Conservation (phyloP, 2,113 vertebrate genomes). For the Ptilorrhoa leucosticta region DNA sequence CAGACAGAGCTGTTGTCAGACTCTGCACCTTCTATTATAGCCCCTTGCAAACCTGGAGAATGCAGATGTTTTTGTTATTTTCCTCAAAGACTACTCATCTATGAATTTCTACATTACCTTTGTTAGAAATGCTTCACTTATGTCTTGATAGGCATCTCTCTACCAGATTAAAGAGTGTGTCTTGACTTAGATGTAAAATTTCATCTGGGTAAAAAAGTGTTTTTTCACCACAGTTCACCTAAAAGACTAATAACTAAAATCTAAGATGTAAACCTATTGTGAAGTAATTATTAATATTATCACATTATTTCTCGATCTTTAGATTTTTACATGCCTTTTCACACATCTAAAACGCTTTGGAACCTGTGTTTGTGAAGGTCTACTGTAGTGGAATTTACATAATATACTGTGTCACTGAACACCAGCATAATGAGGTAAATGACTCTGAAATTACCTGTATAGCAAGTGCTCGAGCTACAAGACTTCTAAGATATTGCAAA, state of each 20-base stretch:
- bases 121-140: neutral
- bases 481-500: conserved; percentile 89
- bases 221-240: neutral
- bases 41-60: neutral
- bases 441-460: conserved; percentile 81
- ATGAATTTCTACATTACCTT: neutral
- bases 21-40: neutral
- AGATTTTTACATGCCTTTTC: neutral
- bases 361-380: neutral
- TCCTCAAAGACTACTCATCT: neutral
- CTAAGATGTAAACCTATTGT: neutral
- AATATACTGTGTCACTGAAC: neutral
- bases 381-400: neutral
- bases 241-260: neutral
- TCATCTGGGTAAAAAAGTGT: neutral
- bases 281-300: neutral
- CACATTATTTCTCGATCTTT: neutral
- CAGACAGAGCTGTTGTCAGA: neutral
- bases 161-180: neutral
- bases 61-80: neutral
- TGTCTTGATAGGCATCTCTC: neutral
- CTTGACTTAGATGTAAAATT: neutral
- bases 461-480: conserved; percentile 85
- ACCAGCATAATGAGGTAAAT: neutral
- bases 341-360: neutral